phyloP scores from a whole-genome alignment of 2,113 vertebrate species.

The Columba janthina region DNA sequence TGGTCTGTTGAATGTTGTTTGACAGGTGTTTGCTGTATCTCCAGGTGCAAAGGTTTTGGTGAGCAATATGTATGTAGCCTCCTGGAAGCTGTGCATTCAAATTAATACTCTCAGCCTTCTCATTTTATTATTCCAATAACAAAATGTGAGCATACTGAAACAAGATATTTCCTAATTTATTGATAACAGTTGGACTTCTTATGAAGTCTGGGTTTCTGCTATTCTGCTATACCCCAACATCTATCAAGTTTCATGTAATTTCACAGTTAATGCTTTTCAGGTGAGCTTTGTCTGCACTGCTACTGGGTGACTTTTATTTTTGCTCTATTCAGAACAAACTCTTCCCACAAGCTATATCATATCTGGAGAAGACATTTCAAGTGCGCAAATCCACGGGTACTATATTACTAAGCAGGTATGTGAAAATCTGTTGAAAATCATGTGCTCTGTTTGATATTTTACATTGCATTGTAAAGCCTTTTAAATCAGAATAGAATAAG shows the following conservation, averaged over 20 bases:
- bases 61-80: background rate
- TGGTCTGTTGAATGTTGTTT: background rate
- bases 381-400: constrained; percentile 84
- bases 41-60: background rate
- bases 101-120: background rate
- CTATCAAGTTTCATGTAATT: background rate
- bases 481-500: background rate
- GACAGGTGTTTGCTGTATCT: background rate
- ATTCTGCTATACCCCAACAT: background rate
- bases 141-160: background rate
- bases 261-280: background rate
- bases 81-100: background rate
- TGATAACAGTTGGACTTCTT: background rate
- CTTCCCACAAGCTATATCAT: constrained; percentile 95
- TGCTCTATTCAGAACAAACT: constrained; percentile 84
- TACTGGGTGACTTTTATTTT: background rate
- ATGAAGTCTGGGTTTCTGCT: background rate
- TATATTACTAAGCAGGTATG: constrained; percentile 91
- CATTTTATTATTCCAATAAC: background rate
- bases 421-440: background rate
- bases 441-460: background rate
- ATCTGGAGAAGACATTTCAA: constrained; percentile 89
- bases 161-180: background rate
- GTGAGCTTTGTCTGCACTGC: background rate
- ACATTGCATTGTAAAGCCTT: background rate